These are phyloP conservation scores for Alethe diademata DNA, from an alignment of 2,113 vertebrate genomes.

Conservation along the genomic window DNA sequence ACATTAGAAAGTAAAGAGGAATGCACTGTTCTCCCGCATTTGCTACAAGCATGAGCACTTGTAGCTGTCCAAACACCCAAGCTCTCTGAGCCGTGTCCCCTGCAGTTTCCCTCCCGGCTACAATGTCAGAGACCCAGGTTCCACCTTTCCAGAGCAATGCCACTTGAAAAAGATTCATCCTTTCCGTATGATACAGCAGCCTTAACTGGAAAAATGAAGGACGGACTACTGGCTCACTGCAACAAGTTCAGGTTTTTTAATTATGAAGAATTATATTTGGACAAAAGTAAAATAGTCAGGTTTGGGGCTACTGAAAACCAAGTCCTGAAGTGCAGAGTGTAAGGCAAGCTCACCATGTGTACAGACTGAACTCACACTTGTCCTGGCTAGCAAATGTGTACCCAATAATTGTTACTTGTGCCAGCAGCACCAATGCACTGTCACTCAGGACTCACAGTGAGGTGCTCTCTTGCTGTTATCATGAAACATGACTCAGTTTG, in stretches of 20 bases:
- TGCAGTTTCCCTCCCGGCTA: background rate
- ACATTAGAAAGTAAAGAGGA: background rate
- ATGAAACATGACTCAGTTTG: background rate
- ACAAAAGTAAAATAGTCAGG: background rate
- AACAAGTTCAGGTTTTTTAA: accelerated
- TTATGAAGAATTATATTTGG: background rate
- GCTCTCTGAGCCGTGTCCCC: accelerated
- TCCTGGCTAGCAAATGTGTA: accelerated
- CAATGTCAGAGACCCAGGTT: accelerated
- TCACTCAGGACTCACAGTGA: background rate
- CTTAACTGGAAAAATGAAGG: background rate
- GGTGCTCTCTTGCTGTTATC: background rate
- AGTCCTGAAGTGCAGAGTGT: background rate
- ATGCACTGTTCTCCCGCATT: background rate
- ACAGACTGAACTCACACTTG: background rate
- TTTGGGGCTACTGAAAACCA: background rate
- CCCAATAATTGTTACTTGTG: background rate
- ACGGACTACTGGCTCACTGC: background rate
- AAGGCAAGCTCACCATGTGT: background rate
- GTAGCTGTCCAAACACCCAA: background rate
- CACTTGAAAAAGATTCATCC: background rate
- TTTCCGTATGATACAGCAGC: background rate
- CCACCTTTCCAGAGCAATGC: background rate
- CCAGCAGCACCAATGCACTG: background rate
- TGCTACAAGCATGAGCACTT: background rate